Evolutionary conservation across 2,797 vertebrate species (phyloP).

Genomic region (Sorex maritimensis): DNA sequence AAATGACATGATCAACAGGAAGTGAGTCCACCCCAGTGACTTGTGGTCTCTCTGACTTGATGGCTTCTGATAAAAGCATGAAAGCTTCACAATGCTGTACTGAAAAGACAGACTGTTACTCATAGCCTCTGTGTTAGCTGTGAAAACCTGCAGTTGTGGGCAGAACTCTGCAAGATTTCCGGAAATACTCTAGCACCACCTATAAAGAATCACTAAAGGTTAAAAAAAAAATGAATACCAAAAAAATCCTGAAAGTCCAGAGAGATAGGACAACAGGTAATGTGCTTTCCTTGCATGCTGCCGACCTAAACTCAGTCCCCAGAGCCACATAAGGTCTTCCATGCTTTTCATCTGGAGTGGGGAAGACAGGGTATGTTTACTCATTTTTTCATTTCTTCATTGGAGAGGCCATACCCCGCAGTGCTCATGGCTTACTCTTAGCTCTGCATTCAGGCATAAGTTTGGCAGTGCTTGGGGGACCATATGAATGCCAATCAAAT

Average conservation of each 20-base stretch:
- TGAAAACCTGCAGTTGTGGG: background rate
- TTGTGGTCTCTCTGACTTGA: conserved; percentile 30
- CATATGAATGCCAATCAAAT: too few species aligned
- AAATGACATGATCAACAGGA: conserved; percentile 34
- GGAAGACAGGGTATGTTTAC: too few species aligned
- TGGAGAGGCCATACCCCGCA: too few species aligned
- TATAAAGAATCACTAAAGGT: background rate
- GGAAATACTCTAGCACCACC: background rate
- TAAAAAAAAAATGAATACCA: background rate
- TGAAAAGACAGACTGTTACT: conserved; percentile 4
- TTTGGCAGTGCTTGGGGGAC: too few species aligned
- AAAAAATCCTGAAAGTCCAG: background rate
- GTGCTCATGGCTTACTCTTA: too few species aligned
- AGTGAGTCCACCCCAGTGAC: background rate
- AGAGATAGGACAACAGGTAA: too few species aligned
- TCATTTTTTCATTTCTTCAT: too few species aligned
- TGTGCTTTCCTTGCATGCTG: too few species aligned
- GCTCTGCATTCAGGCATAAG: too few species aligned
- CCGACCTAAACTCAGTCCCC: too few species aligned
- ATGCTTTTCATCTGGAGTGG: too few species aligned
- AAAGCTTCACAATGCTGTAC: background rate
- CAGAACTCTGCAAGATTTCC: background rate
- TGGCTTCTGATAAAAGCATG: conserved; percentile 44
- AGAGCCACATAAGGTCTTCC: too few species aligned
- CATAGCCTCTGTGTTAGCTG: background rate